Evolutionary conservation across 1,140 invertebrate genomes (phyloP).

Genomic region (Armadillidium nasatum): DNA sequence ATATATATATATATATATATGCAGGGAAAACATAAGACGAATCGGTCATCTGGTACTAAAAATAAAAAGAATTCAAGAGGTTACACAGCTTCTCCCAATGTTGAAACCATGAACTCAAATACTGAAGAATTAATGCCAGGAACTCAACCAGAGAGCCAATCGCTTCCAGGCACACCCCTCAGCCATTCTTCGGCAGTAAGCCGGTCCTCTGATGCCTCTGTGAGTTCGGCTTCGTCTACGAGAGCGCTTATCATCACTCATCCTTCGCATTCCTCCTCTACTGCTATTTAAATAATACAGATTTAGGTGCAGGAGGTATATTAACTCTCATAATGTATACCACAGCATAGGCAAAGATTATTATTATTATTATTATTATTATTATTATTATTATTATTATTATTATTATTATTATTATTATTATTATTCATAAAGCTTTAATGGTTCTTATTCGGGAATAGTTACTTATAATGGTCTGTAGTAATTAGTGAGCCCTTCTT

Average conservation of each 20-base stretch:
- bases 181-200: neutral
- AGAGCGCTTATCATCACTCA: conserved; percentile 29
- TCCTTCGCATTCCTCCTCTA: conserved; percentile 27
- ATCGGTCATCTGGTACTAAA: neutral
- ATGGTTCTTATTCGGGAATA: too few relatives aligned
- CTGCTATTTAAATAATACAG: conserved; percentile 28
- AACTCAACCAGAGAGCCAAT: neutral
- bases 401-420: too few relatives aligned
- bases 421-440: too few relatives aligned
- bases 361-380: too few relatives aligned
- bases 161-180: neutral
- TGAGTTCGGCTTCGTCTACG: conserved; percentile 37
- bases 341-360: too few relatives aligned
- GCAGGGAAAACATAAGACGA: too few relatives aligned
- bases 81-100: neutral
- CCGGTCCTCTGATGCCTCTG: conserved; percentile 35
- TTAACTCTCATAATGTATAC: too few relatives aligned
- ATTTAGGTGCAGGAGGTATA: too few relatives aligned
- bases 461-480: too few relatives aligned
- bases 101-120: too few relatives aligned
- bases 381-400: too few relatives aligned
- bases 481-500: too few relatives aligned
- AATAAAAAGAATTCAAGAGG: neutral
- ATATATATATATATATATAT: neutral
- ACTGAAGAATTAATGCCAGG: neutral